Percentiles rank a stretch among this genome's conserved stretches.
Conservation (phyloP, 2,113 vertebrate genomes). For the Anser brachyrhynchus region DNA sequence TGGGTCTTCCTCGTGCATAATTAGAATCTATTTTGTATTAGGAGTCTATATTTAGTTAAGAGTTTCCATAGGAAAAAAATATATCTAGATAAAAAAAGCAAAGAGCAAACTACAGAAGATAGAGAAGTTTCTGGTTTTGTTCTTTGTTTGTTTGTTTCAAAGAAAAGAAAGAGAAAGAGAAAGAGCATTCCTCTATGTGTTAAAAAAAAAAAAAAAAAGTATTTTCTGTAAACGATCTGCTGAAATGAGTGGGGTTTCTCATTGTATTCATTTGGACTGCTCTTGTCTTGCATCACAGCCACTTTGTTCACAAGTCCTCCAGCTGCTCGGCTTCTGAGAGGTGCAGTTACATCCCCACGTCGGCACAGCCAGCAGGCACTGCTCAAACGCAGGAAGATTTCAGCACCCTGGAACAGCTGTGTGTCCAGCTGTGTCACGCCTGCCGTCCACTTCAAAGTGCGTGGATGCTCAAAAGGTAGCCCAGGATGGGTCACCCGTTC, state of each 20-base stretch:
- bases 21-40: not conserved
- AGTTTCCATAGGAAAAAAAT: not conserved
- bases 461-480: not conserved
- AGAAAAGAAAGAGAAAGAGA: conserved; percentile 30
- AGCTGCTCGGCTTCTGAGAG: not conserved
- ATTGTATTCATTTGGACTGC: not conserved
- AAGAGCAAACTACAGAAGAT: not conserved
- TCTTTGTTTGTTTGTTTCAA: not conserved
- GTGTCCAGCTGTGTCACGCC: not conserved
- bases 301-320: not conserved
- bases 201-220: not conserved
- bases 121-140: not conserved
- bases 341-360: fast-evolving
- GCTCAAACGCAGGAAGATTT: not conserved
- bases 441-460: fast-evolving
- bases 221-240: not conserved
- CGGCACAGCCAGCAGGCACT: not conserved
- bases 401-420: not conserved
- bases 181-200: not conserved
- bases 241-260: not conserved
- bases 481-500: not conserved
- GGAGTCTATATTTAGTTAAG: not conserved
- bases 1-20: not conserved
- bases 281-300: not conserved
- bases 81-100: too few species aligned